Evolutionary conservation across 2,797 vertebrate species (phyloP).

Genomic region (Spinibarbus caldwelli): DNA sequence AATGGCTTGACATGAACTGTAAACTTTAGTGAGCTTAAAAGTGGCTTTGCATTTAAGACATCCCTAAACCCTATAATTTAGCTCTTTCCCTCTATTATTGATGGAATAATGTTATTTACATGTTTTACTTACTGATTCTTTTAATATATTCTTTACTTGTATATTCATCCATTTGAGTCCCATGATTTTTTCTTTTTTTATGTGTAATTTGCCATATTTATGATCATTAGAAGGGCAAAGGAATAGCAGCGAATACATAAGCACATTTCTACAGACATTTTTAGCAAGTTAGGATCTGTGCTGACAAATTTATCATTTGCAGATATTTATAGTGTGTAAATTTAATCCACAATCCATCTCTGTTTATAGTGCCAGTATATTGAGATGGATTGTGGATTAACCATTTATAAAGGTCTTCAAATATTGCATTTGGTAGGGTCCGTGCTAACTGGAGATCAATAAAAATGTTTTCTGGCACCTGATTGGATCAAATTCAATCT

Average conservation of each 20-base stretch:
- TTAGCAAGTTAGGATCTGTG: neutral
- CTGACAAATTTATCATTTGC: neutral
- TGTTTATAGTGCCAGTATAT: neutral
- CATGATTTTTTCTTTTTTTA: neutral
- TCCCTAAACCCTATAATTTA: neutral
- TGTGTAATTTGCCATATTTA: neutral
- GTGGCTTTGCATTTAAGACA: neutral
- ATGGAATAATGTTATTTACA: neutral
- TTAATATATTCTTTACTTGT: neutral
- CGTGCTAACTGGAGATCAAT: neutral
- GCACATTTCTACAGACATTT: neutral
- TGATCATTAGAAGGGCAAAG: neutral
- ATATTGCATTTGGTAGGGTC: neutral
- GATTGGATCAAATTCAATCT: neutral
- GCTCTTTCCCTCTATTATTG: neutral
- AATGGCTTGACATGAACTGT: neutral
- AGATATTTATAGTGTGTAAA: neutral
- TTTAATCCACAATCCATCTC: neutral
- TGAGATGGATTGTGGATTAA: neutral
- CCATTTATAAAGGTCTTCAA: neutral
- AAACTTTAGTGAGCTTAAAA: too few species aligned
- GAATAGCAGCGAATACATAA: neutral
- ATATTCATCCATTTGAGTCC: neutral
- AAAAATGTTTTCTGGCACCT: neutral
- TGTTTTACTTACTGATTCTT: neutral